phyloP scores from a whole-genome alignment of 2,888 invertebrate species.

The Drosophila fungiperda region DNA sequence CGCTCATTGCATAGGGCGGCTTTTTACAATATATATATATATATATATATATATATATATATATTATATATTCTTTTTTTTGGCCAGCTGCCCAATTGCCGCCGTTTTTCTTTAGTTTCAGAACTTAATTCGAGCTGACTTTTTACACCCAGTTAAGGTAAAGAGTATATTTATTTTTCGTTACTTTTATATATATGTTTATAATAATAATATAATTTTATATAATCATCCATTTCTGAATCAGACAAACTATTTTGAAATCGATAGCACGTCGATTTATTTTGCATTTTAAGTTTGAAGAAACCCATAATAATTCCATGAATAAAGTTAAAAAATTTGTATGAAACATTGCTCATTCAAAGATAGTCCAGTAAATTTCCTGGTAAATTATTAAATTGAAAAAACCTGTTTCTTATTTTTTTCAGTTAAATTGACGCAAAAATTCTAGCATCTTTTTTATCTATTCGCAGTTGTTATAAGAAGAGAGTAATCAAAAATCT shows the following conservation, averaged over 20 bases:
- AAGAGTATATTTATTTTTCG: not conserved
- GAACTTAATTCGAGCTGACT: not conserved
- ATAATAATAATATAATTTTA: too few relatives aligned
- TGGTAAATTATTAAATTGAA: not conserved
- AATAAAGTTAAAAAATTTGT: not conserved
- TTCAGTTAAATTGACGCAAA: too few relatives aligned
- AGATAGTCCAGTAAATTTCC: not conserved
- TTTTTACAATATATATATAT: slow-evolving; percentile 33
- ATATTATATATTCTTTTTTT: slow-evolving; percentile 15
- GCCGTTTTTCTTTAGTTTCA: slow-evolving; percentile 14
- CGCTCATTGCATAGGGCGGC: slow-evolving; percentile 50
- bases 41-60: not conserved
- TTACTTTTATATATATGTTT: not conserved
- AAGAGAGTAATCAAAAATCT: not conserved
- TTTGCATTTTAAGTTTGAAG: too few relatives aligned
- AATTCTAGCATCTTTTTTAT: not conserved
- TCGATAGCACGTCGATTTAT: not conserved
- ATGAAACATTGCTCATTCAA: not conserved
- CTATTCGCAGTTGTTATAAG: not conserved
- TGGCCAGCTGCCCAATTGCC: slow-evolving; percentile 52
- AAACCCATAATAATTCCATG: too few relatives aligned
- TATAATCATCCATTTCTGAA: not conserved
- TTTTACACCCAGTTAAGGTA: not conserved
- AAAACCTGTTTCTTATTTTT: not conserved
- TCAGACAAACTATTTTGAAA: too few relatives aligned